These are phyloP conservation scores for Hyperopisus bebe DNA, from an alignment of 2,113 vertebrate genomes.

Conservation along the genomic window DNA sequence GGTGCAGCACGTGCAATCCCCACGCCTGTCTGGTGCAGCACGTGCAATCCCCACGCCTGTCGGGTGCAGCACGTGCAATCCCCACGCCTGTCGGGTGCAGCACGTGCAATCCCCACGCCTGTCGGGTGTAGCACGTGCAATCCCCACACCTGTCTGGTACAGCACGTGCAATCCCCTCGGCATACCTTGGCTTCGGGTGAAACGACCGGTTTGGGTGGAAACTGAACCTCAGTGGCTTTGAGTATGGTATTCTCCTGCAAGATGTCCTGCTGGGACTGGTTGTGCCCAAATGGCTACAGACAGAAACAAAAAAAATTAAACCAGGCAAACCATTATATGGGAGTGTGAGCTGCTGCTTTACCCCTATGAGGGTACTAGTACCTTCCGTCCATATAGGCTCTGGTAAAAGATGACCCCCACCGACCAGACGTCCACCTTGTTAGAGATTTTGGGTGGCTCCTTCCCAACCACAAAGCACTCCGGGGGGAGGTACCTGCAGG, in stretches of 20 bases:
- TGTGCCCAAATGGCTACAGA: slow-evolving; percentile 85
- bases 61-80: too few relatives aligned
- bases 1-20: too few relatives aligned
- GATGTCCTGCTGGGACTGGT: slow-evolving; percentile 93
- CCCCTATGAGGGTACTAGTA: slow-evolving; percentile 41
- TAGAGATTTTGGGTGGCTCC: slow-evolving; percentile 92
- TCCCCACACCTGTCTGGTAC: too few relatives aligned
- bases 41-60: too few relatives aligned
- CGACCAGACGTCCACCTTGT: slow-evolving; percentile 95
- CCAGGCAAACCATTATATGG: background rate
- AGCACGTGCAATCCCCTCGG: background rate
- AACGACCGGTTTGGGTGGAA: slow-evolving; percentile 88
- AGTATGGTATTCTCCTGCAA: slow-evolving; percentile 93
- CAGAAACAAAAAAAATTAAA: slow-evolving; percentile 4
- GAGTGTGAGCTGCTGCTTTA: background rate
- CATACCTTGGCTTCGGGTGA: slow-evolving; percentile 89
- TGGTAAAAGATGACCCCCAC: slow-evolving; percentile 95
- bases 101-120: too few relatives aligned
- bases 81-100: too few relatives aligned
- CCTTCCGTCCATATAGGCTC: slow-evolving; percentile 94
- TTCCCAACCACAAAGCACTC: slow-evolving; percentile 94
- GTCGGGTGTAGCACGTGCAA: too few relatives aligned
- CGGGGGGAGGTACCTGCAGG: slow-evolving; percentile 81
- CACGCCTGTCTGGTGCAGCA: too few relatives aligned
- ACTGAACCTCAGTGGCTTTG: slow-evolving; percentile 93